phyloP scores from a whole-genome alignment of 2,888 invertebrate species.

The Mylabris sibirica region DNA sequence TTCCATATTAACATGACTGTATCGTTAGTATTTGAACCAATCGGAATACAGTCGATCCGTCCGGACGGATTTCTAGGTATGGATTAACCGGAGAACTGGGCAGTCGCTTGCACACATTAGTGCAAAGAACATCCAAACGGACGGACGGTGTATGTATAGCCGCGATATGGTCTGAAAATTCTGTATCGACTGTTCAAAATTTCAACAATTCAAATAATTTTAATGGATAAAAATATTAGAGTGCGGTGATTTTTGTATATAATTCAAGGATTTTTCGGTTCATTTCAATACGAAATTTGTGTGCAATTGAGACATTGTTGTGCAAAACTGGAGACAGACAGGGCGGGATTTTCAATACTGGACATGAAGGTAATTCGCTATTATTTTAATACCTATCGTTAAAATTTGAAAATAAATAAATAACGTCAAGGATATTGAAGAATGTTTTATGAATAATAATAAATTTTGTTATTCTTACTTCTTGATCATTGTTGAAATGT shows the following conservation, averaged over 20 bases:
- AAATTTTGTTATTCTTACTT: neutral
- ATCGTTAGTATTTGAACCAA: constrained; percentile 38
- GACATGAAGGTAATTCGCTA: constrained; percentile 13
- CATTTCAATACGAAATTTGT: neutral
- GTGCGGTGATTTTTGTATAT: constrained; percentile 20
- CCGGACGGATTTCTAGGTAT: constrained; percentile 44
- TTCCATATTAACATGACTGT: constrained; percentile 19
- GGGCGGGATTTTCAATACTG: constrained; percentile 3
- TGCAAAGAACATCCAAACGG: constrained; percentile 23
- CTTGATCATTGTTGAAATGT: constrained; percentile 2
- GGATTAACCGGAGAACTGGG: constrained; percentile 41
- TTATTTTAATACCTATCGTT: neutral
- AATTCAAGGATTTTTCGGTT: neutral
- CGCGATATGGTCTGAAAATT: neutral
- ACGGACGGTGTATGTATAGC: neutral
- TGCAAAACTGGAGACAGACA: constrained; percentile 14
- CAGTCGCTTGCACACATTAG: constrained; percentile 55
- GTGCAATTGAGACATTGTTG: constrained; percentile 19
- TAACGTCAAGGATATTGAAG: neutral
- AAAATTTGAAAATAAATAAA: constrained; percentile 10
- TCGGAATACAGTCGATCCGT: constrained; percentile 20
- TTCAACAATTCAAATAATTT: neutral
- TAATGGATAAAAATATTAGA: neutral
- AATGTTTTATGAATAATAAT: neutral
- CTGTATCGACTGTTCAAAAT: neutral